A percentile compares a stretch with the other conserved stretches of the same genome.
phyloP scores from a whole-genome alignment of 2,113 vertebrate genomes.

The Phrynosoma blainvillii region DNA sequence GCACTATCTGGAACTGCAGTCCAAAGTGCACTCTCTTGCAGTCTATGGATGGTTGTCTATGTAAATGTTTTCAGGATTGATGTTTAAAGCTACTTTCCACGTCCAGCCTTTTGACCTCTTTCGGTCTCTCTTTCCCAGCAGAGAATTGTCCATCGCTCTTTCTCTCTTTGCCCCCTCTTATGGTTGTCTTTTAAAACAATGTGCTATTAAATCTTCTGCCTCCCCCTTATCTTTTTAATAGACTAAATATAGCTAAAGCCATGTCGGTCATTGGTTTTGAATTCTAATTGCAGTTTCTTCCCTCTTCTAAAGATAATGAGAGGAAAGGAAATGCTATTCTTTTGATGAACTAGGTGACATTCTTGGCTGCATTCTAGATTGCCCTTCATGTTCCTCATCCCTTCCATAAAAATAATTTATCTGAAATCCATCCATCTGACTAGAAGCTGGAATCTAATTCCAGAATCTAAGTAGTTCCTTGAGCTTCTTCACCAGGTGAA shows the following conservation, averaged over 20 bases:
- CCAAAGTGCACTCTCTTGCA: not conserved
- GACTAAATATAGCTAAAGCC: constrained; percentile 14
- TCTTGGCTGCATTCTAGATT: not conserved
- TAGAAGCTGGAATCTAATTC: not conserved
- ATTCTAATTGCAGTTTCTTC: constrained; percentile 13
- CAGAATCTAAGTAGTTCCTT: not conserved
- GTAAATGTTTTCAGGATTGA: not conserved
- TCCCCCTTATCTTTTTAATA: not conserved
- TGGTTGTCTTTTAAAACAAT: constrained; percentile 6
- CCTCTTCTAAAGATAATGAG: constrained; percentile 14
- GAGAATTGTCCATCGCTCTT: not conserved
- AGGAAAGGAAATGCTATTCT: not conserved
- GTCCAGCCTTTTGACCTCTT: not conserved
- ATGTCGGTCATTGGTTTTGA: constrained; percentile 7
- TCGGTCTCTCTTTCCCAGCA: not conserved
- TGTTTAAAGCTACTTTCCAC: not conserved
- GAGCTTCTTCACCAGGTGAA: not conserved
- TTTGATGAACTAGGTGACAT: not conserved
- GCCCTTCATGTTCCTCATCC: not conserved
- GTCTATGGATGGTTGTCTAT: not conserved
- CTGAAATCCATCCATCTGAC: not conserved
- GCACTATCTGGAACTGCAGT: not conserved
- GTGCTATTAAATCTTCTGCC: constrained; percentile 6
- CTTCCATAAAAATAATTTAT: not conserved
- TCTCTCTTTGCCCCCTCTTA: not conserved